These are phyloP conservation scores for Urocolius indicus DNA, from an alignment of 2,113 vertebrate genomes.

Conservation along the genomic window DNA sequence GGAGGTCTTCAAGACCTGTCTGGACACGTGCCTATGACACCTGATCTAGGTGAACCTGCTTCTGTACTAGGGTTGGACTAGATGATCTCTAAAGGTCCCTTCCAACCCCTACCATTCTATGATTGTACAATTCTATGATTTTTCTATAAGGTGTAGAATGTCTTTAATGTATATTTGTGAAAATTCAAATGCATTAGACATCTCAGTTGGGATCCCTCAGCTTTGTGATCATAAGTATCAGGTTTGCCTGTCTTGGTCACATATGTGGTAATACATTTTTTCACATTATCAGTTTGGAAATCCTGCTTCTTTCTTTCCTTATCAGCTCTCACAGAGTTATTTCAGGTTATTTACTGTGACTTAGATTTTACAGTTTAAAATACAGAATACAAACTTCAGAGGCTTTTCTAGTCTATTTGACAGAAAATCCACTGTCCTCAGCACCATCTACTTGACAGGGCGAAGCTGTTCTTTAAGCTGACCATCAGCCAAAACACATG, in stretches of 20 bases:
- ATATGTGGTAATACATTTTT: background rate
- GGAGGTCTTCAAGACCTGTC: no score
- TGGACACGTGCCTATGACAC: no score
- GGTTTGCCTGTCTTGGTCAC: background rate
- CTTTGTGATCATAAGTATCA: background rate
- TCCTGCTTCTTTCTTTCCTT: background rate
- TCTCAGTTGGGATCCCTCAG: background rate
- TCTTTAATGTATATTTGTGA: background rate
- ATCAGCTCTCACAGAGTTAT: background rate
- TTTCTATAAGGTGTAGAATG: background rate
- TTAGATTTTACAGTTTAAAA: slow-evolving; percentile 3
- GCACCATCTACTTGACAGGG: background rate
- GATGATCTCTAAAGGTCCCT: no score
- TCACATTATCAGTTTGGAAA: background rate
- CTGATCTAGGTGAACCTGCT: no score
- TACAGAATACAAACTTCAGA: background rate
- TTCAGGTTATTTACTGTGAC: background rate
- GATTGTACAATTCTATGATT: no score
- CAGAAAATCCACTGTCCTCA: background rate
- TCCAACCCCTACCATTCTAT: no score
- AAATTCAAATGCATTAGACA: background rate
- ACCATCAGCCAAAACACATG: background rate
- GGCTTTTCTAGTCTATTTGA: background rate
- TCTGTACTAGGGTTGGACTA: no score
- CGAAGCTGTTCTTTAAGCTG: background rate